Evolutionary conservation across 2,113 vertebrate genomes (phyloP).

Genomic region (Varanus komodoensis): DNA sequence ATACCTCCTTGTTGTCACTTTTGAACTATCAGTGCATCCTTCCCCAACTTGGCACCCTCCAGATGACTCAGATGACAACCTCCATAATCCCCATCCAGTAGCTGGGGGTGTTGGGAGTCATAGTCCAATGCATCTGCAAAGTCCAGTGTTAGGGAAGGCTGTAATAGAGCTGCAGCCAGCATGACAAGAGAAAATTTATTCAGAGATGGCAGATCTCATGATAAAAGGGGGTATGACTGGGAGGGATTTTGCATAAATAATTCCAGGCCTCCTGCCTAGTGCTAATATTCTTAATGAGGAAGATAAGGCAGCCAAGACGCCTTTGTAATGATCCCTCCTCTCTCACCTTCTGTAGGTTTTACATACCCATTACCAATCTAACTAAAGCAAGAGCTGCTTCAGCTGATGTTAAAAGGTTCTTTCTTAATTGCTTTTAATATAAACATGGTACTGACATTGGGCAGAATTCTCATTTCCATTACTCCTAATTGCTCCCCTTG

Average conservation of each 20-base stretch:
- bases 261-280: not conserved
- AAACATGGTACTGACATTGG: not conserved
- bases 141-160: no score
- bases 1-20: no score
- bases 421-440: not conserved
- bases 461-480: not conserved
- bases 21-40: not conserved
- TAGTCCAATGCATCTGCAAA: no score
- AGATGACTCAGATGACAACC: no score
- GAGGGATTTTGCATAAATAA: not conserved
- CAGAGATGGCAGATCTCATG: not conserved
- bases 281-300: not conserved
- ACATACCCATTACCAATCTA: not conserved
- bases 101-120: no score
- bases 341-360: not conserved
- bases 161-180: not conserved
- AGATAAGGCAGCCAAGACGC: not conserved
- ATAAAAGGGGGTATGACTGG: not conserved
- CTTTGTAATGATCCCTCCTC: not conserved
- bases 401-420: not conserved
- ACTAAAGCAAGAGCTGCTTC: not conserved
- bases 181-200: not conserved
- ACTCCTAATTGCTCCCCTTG: not conserved
- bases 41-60: no score
- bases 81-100: no score